Evolutionary conservation across 2,113 vertebrate species (phyloP).

Genomic region (Calypte anna): DNA sequence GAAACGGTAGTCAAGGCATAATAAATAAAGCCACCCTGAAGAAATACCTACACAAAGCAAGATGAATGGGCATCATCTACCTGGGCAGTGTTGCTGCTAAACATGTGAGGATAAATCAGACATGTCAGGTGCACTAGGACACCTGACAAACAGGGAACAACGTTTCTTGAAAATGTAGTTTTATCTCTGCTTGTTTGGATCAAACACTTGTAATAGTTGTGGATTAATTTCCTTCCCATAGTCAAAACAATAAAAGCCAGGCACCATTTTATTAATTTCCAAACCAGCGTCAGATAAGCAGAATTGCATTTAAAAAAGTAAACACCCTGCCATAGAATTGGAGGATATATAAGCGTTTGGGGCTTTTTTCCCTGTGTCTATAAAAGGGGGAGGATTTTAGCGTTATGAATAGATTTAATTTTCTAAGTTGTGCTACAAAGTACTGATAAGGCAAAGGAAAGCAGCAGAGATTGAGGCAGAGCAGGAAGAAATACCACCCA

Average conservation of each 20-base stretch:
- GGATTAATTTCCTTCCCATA: conserved; percentile 62
- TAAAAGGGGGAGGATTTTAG: conserved; percentile 39
- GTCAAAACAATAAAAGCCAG: conserved; percentile 63
- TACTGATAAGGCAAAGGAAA: conserved; percentile 66
- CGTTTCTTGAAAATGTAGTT: neutral
- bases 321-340: conserved; percentile 48
- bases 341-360: conserved; percentile 28
- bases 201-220: conserved; percentile 63
- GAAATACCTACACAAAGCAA: conserved; percentile 37
- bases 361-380: conserved; percentile 45
- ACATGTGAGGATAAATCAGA: conserved; percentile 33
- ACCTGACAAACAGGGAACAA: neutral
- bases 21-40: conserved; percentile 50
- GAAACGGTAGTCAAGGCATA: conserved; percentile 33
- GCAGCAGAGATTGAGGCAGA: conserved; percentile 57
- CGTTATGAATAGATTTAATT: conserved; percentile 65
- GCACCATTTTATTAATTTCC: conserved; percentile 60
- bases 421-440: conserved; percentile 57
- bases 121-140: neutral
- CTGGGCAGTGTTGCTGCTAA: neutral
- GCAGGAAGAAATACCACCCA: conserved; percentile 69
- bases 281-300: conserved; percentile 46
- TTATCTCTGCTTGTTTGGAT: conserved; percentile 59
- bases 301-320: conserved; percentile 57
- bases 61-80: conserved; percentile 32